Evolutionary conservation across 2,888 invertebrate genomes (phyloP).

Genomic region (Caradrina clavipalpis): DNA sequence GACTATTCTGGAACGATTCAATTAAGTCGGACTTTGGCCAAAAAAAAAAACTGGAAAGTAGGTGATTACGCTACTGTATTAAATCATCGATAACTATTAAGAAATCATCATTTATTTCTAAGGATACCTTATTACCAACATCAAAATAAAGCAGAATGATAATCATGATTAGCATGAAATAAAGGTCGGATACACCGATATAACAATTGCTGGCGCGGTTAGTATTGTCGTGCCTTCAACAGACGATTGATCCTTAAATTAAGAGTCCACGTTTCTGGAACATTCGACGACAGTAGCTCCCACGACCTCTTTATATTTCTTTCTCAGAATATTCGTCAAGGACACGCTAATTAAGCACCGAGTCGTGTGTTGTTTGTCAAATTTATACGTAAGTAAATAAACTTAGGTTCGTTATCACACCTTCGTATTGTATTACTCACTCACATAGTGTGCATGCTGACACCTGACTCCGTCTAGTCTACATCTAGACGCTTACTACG

Average conservation of each 20-base stretch:
- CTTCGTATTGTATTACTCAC: constrained; percentile 2
- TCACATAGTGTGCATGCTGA: background rate
- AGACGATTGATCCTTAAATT: constrained; percentile 38
- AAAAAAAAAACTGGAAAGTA: too few relatives aligned
- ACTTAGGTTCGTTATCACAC: constrained; percentile 4
- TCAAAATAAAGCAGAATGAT: too few relatives aligned
- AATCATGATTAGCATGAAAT: background rate
- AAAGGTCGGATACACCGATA: background rate
- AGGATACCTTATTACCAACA: too few relatives aligned
- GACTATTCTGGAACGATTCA: background rate
- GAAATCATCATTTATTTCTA: too few relatives aligned
- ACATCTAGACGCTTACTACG: constrained; percentile 17
- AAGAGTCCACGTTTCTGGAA: constrained; percentile 26
- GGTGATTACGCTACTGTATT: too few relatives aligned
- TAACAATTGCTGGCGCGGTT: background rate
- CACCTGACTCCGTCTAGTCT: constrained; percentile 8
- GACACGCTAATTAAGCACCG: constrained; percentile 15
- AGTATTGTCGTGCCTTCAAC: background rate
- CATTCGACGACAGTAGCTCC: background rate
- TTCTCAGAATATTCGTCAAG: constrained; percentile 17
- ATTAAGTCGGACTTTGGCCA: background rate
- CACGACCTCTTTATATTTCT: constrained; percentile 6
- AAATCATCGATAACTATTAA: too few relatives aligned
- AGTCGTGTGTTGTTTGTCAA: constrained; percentile 12
- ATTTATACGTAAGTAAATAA: constrained; percentile 12